These are phyloP conservation scores for Hydrozoanthus tunicans DNA, from an alignment of 64 coral and sea anemone species.

Conservation along the genomic window DNA sequence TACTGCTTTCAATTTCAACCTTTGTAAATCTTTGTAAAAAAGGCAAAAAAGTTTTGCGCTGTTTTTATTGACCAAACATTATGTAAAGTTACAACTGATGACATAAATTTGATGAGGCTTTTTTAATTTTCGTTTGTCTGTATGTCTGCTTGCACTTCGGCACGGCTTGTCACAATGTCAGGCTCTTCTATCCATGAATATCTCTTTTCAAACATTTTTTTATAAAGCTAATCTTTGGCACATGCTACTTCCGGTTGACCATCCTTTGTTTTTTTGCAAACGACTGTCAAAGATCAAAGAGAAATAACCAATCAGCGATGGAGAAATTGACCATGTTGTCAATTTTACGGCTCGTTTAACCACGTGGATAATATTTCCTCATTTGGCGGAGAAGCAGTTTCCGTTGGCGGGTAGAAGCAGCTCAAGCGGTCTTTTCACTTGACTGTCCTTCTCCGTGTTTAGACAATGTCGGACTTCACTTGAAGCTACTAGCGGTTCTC, in stretches of 20 bases:
- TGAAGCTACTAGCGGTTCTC: background rate
- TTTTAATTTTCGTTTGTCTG: background rate
- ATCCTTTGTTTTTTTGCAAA: constrained; percentile 30
- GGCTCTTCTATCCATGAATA: constrained; percentile 6
- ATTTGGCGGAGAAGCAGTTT: background rate
- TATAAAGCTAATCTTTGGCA: constrained; percentile 35
- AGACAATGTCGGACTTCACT: constrained; percentile 3
- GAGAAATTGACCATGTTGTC: constrained; percentile 39
- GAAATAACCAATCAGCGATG: constrained; percentile 21
- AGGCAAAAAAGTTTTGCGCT: background rate
- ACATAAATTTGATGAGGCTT: background rate
- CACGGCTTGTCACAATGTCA: background rate
- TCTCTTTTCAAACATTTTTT: background rate
- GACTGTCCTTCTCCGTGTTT: background rate
- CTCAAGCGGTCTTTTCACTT: background rate
- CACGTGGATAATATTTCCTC: constrained; percentile 52
- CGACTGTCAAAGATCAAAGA: constrained; percentile 2
- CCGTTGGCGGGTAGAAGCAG: constrained; percentile 30
- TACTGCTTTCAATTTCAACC: background rate
- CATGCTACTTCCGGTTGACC: constrained; percentile 28
- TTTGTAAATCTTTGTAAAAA: no score
- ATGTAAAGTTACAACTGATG: background rate
- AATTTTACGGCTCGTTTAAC: constrained; percentile 49
- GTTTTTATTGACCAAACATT: background rate
- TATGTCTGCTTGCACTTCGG: background rate